Evolutionary conservation across 2,888 invertebrate species (phyloP).

Genomic region (Lamellibrachia satsuma): DNA sequence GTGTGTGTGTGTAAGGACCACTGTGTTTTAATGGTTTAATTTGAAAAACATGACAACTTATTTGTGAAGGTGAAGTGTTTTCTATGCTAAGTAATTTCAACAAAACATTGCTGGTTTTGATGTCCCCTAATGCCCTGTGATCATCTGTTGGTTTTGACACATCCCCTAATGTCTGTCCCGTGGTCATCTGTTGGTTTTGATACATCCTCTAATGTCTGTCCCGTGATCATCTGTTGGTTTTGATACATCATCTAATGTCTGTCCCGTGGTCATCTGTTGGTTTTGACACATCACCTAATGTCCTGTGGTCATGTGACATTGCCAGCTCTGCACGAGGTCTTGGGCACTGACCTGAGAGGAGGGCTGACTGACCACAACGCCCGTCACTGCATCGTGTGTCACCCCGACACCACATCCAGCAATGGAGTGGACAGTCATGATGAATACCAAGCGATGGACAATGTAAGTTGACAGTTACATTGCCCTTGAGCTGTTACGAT

Average conservation of each 20-base stretch:
- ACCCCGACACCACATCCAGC: constrained; percentile 45
- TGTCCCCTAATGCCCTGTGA: too few species aligned
- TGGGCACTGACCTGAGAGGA: constrained; percentile 81
- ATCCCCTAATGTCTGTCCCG: too few species aligned
- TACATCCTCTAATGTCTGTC: too few species aligned
- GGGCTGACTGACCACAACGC: constrained; percentile 87
- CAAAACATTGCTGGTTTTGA: not conserved
- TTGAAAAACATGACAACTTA: not conserved
- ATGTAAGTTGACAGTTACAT: not conserved
- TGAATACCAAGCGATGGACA: not conserved
- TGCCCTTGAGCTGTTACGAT: not conserved
- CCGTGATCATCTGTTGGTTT: too few species aligned
- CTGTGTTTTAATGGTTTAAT: not conserved
- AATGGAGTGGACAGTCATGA: constrained; percentile 6
- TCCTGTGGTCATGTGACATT: not conserved
- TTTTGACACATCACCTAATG: not conserved
- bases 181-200: too few species aligned
- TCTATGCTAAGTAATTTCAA: too few species aligned
- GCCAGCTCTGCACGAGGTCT: constrained; percentile 71
- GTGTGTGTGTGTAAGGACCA: not conserved
- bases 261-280: not conserved
- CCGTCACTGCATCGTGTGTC: constrained; percentile 78
- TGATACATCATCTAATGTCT: too few species aligned
- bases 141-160: too few species aligned
- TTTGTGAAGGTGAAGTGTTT: too few species aligned